Evolutionary conservation across 1,140 invertebrate species (phyloP), one percentile per base, ranked within the genome.

Genomic region (Macrosteles quadrilineatus): DNA sequence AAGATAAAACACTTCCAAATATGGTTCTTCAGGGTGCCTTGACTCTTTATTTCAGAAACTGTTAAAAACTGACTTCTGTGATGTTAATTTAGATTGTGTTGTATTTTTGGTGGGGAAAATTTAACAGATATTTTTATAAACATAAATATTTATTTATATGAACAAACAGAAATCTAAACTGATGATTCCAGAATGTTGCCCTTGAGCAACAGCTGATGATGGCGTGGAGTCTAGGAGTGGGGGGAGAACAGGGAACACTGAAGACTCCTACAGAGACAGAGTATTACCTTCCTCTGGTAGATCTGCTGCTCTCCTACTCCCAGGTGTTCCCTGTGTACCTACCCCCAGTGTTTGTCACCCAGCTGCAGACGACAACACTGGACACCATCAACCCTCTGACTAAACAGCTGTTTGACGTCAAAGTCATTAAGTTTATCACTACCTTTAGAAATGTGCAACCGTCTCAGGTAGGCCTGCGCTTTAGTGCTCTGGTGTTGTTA

Each of bases 191-290:
- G 55, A 59, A 59, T n/a, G n/a, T 59, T 6, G 21, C 23, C 4
- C 21, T 59, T 14, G 55, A 59, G 55, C 23, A 59, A 25, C 14
- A 59, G 25, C 23, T 59, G 27, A 59, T 59, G 55, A 25, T 59
- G 25, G n/a, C 23, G 4, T 59, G 55, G 55, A 59, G 55, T 29
- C 55, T 59, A 9, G 55, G 55, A 2, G 55, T 59, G 21, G 55
- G 55, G 27, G 55, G 55, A 29, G 55, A 59, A 6, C 55, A 59
- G 2, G 27, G 55, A 4, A 4, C 27, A 29, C 55, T 59, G 21
- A 25, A 25, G 6, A 25, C n/a, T 3, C 55, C 55, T 2, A 29
- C 55, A n/a, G 55, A 59, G 55, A 59, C 55, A 6, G 55, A 59
- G 12, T 59, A 59, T 25, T 59, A 27, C 55, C 9, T 59, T 4